A percentile compares a stretch with the other conserved stretches of the same genome.
Evolutionary conservation across 2,797 vertebrate species (phyloP).

Genomic region (Sitta carolinensis): DNA sequence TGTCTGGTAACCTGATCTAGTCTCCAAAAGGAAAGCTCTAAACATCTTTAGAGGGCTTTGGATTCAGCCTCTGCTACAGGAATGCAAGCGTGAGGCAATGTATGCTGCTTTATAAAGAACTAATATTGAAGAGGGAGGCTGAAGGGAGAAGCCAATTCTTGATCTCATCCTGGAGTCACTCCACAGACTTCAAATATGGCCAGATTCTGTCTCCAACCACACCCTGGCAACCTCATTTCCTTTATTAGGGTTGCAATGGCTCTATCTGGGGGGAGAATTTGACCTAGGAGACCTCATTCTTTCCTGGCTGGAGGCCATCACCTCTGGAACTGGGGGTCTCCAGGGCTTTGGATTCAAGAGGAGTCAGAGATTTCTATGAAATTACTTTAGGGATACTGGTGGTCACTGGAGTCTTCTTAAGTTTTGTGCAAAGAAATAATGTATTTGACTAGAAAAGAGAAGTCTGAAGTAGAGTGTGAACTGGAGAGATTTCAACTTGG

Average conservation of each 20-base stretch:
- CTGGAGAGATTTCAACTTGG: not conserved
- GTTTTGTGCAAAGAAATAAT: not conserved
- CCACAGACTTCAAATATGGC: slow-evolving; percentile 31
- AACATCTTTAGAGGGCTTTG: not conserved
- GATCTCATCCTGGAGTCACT: slow-evolving; percentile 57
- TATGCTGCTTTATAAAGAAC: not conserved
- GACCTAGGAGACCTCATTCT: not conserved
- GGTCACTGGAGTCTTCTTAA: not conserved
- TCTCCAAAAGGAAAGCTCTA: slow-evolving; percentile 24
- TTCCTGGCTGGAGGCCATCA: not conserved
- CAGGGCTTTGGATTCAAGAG: not conserved
- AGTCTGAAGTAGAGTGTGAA: not conserved
- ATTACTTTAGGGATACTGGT: not conserved
- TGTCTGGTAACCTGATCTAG: slow-evolving; percentile 18
- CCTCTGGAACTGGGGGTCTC: not conserved
- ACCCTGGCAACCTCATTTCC: slow-evolving; percentile 43
- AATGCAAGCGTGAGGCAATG: not conserved
- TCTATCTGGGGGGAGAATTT: not conserved
- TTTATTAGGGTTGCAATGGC: not conserved
- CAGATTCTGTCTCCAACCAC: slow-evolving; percentile 34
- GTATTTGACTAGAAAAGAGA: not conserved
- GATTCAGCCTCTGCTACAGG: not conserved
- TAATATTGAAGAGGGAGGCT: not conserved
- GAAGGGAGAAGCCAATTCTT: slow-evolving; percentile 31
- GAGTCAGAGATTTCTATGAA: not conserved